phyloP scores from a whole-genome alignment of 2,113 vertebrate species.

The Brachirus orientalis region DNA sequence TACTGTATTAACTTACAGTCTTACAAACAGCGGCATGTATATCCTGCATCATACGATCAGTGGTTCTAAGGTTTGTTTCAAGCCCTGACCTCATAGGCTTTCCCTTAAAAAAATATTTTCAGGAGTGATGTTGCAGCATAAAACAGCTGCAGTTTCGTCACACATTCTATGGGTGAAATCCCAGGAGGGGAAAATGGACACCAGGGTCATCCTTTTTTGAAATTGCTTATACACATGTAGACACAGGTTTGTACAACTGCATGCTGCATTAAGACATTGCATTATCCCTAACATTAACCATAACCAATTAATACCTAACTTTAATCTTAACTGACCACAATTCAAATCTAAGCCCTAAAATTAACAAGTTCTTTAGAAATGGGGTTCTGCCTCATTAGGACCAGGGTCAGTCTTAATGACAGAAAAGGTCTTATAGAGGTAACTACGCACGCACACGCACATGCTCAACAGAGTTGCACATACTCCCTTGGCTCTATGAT shows the following conservation, averaged over 20 bases:
- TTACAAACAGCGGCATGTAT: conserved; percentile 6
- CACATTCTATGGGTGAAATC: conserved; percentile 38
- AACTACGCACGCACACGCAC: background rate
- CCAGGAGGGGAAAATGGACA: conserved; percentile 21
- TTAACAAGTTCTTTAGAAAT: too few species aligned
- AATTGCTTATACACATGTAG: background rate
- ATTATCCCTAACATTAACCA: too few species aligned
- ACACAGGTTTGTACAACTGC: too few species aligned
- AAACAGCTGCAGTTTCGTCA: conserved; percentile 26
- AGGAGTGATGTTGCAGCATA: conserved; percentile 27
- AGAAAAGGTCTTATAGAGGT: too few species aligned
- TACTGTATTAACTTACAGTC: conserved; percentile 41
- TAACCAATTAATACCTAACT: too few species aligned
- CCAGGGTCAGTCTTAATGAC: too few species aligned
- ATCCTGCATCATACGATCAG: background rate
- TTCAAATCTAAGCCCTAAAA: too few species aligned
- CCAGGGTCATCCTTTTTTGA: conserved; percentile 20
- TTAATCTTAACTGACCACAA: too few species aligned
- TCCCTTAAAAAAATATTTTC: conserved; percentile 20
- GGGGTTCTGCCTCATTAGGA: too few species aligned
- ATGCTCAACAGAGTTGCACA: background rate
- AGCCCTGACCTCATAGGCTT: conserved; percentile 18
- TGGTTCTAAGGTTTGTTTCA: conserved; percentile 7
- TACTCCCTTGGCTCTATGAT: conserved; percentile 56
- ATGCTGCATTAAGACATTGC: too few species aligned